Base-by-base conservation (phyloP, 2,888 invertebrate genomes). In the Folsomia manolachei region DNA sequence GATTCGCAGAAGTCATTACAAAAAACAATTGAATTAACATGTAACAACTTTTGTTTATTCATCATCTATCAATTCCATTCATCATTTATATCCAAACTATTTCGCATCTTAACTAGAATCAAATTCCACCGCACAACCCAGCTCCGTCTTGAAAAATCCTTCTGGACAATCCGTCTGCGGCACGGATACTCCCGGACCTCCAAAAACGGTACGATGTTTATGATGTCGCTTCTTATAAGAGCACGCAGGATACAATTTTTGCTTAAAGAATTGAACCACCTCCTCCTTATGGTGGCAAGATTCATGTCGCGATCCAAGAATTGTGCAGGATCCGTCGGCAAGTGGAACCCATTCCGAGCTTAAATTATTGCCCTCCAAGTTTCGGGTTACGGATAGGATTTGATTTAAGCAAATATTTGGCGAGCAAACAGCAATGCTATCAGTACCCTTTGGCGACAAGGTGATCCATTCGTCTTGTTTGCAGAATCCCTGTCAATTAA, bases 81-180 rank as follows among this genome's bases (percentile, higher is more conserved):
- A n/a, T n/a, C n/a, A n/a, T n/a, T n/a, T n/a, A n/a, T n/a, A n/a
- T n/a, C n/a, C n/a, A n/a, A n/a, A n/a, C n/a, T n/a, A n/a, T n/a
- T n/a, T n/a, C n/a, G n/a, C n/a, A n/a, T n/a, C n/a, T n/a, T 56
- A 56, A 56, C 56, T 56, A 56, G 7, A 7, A 21, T 56, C 56
- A 56, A 56, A 56, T 56, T 56, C 56, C 56, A 56, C 56, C 7
- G 56, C 56, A 56, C 56, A 56, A 7, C 56, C 56, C 56, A 56
- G n/a, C 18, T 56, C 56, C 4, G 56, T 56, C 19, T 19, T 7
- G 21, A 14, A 56, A 56, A 56, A 56, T 7, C 56, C 56, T 56
- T 56, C 56, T n/a, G 56, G 56, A 56, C 56, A 56, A 19, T 4
- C n/a, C 21, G 19, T 19, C 18, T n/a, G 18, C 4, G 56, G 56